Base-by-base conservation (phyloP, 2,113 vertebrate genomes). In the Nansenia antarctica region DNA sequence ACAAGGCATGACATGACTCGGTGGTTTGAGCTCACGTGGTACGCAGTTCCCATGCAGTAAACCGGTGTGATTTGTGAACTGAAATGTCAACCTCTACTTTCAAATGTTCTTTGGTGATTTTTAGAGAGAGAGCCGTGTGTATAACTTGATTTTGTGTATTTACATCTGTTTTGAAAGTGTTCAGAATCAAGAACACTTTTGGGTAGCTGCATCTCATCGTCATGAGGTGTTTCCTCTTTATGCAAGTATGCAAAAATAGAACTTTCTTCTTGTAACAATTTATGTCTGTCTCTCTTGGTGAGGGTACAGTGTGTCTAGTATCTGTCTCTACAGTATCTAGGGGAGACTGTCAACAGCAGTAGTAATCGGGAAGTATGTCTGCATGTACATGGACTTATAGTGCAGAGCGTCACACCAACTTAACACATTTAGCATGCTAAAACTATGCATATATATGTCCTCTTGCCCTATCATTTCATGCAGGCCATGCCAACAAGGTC, bases 171-270 rank as follows among this genome's bases (percentile, higher is more conserved):
- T n/a, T 72, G 15, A 70, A 77, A 78, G 78, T 71, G 77, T 80
- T 86, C 79, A 76, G 11, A 49, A 82, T 67, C 78, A 34, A 67
- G n/a, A 86, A 88, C 67, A 26, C 76, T 72, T 79, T 53, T 74
- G 82, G 76, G 85, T 82, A 85, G 81, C 85, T 76, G 67, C 82
- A 15, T 81, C 63, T 57, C 72, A 24, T 60, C 81, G 79, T 80
- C 80, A 78, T 82, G 83, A 60, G 69, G 68, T 49, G 2, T 80
- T 74, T 79, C 34, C 68, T 82, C 60, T 84, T 82, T 76, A 81
- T 81, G 85, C 78, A 80, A 77, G 86, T 90, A 89, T 86, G 86
- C 85, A 90, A 86, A 78, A 32, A n/a, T n/a, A n/a, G n/a, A 85
- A 81, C 18, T 67, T 37, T 68, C 73, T 82, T 74, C 30, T 52